phyloP scores from a whole-genome alignment of 53 echinoderm and acorn worm genomes.

The Holothuria leucospilota region DNA sequence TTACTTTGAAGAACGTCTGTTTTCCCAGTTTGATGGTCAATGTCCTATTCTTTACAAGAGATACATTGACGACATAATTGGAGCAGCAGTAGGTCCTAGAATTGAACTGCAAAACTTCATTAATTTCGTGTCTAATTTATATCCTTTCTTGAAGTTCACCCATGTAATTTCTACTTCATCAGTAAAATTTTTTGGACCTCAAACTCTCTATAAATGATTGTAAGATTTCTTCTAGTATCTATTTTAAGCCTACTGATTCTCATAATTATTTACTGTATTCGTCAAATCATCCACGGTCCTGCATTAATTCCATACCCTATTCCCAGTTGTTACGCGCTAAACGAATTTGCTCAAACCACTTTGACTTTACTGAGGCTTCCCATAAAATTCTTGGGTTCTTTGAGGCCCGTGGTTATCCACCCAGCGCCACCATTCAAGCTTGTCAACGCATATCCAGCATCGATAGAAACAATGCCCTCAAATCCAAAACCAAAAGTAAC shows the following conservation, averaged over 20 bases:
- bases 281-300: slow-evolving; percentile 19
- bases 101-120: neutral
- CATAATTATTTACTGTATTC: slow-evolving; percentile 31
- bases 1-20: neutral
- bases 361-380: neutral
- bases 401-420: slow-evolving; percentile 25
- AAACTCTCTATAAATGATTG: neutral
- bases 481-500: neutral
- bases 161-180: slow-evolving; percentile 20
- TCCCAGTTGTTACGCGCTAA: slow-evolving; percentile 12
- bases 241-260: slow-evolving; percentile 42
- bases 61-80: slow-evolving; percentile 3
- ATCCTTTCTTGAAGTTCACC: slow-evolving; percentile 24
- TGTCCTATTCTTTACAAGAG: slow-evolving; percentile 7
- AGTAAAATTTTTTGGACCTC: slow-evolving; percentile 34
- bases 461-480: neutral
- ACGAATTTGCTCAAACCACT: slow-evolving; percentile 28
- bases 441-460: neutral
- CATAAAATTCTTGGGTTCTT: slow-evolving; percentile 6
- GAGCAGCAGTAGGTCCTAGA: neutral
- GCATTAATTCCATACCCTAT: slow-evolving; percentile 24
- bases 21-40: neutral
- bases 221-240: neutral
- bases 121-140: neutral
- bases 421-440: neutral